These are phyloP conservation scores for Tetranychus piercei DNA, from an alignment of 2,888 invertebrate genomes.

Conservation along the genomic window DNA sequence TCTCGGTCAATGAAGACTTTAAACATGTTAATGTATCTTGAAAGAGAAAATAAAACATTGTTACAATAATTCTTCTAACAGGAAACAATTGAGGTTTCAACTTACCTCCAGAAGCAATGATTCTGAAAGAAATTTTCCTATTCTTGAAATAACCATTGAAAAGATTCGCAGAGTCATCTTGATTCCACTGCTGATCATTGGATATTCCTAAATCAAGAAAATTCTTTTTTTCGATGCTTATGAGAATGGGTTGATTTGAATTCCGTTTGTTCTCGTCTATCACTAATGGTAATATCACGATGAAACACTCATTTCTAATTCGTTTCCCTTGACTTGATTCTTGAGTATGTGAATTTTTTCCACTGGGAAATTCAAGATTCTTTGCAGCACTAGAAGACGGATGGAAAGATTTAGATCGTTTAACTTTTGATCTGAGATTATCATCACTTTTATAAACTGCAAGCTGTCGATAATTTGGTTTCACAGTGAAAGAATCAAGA, in stretches of 20 bases:
- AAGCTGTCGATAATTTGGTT: no score
- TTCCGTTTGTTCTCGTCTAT: not conserved
- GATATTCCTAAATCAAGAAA: not conserved
- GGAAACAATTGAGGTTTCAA: not conserved
- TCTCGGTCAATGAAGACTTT: not conserved
- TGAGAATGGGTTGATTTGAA: not conserved
- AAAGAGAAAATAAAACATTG: not conserved
- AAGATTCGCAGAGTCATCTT: not conserved
- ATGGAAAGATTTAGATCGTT: no score
- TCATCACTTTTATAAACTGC: no score
- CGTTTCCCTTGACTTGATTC: no score
- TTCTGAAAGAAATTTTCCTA: not conserved
- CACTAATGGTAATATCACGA: no score
- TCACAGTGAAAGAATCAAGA: no score
- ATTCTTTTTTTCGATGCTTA: not conserved
- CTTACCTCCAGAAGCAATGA: not conserved
- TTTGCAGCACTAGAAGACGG: no score
- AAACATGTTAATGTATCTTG: not conserved
- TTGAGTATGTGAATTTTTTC: no score
- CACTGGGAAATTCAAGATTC: no score
- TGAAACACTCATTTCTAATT: no score
- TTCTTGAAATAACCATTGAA: not conserved
- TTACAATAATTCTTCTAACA: no score
- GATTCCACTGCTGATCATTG: not conserved
- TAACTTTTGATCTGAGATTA: no score